Conservation (phyloP, 2,797 vertebrate genomes). For the Aviceda cuculoides region DNA sequence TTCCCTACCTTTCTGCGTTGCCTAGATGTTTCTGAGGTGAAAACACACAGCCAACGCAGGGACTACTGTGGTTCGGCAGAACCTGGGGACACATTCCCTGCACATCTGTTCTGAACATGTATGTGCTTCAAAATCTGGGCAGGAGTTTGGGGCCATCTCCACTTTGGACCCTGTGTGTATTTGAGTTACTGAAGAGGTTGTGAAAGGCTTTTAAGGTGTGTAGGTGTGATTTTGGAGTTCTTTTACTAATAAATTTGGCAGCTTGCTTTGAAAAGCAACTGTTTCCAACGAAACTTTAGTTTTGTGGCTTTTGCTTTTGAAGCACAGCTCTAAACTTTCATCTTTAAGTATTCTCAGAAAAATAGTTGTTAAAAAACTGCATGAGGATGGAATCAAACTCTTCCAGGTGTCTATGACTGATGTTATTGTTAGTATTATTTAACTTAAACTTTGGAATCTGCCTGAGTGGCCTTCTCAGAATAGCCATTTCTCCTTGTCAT, state of each 20-base stretch:
- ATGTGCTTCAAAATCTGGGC: not conserved
- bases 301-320: not conserved
- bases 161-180: not conserved
- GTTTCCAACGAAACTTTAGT: not conserved
- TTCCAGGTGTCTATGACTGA: not conserved
- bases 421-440: not conserved
- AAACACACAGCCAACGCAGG: not conserved
- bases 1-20: not conserved
- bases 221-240: not conserved
- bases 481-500: not conserved
- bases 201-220: not conserved
- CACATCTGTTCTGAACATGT: rapidly evolving
- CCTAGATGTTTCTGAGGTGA: not conserved
- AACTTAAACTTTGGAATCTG: not conserved
- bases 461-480: not conserved
- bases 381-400: not conserved
- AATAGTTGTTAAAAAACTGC: not conserved
- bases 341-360: not conserved
- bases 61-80: not conserved
- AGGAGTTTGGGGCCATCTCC: not conserved
- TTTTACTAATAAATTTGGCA: not conserved
- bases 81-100: not conserved
- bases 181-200: not conserved
- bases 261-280: not conserved
- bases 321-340: not conserved